These are phyloP conservation scores for Corydoras sp. DNA, from an alignment of 2,113 vertebrate genomes.

Conservation along the genomic window DNA sequence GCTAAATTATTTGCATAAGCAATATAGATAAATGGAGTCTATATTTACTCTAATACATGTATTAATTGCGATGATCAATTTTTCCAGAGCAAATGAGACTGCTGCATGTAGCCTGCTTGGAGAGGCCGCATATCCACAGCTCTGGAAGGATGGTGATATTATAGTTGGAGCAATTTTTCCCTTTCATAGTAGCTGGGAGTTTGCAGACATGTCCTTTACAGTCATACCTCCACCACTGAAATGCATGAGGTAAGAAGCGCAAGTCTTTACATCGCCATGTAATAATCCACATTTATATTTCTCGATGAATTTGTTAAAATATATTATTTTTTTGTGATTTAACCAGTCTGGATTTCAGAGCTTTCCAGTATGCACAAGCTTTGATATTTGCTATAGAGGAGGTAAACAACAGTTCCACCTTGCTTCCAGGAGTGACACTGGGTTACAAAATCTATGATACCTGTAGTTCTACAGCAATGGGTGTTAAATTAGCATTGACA, in stretches of 20 bases:
- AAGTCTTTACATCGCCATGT: too few relatives aligned
- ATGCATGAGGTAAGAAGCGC: conserved; percentile 14
- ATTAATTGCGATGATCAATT: conserved; percentile 2
- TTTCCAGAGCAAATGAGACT: conserved; percentile 5
- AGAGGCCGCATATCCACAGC: background rate
- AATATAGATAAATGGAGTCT: conserved; percentile 5
- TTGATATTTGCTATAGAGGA: conserved; percentile 66
- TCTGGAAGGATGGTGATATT: conserved; percentile 22
- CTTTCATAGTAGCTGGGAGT: conserved; percentile 21
- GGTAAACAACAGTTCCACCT: conserved; percentile 61
- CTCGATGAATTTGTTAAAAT: too few relatives aligned
- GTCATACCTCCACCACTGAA: conserved; percentile 6
- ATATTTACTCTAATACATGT: conserved; percentile 2
- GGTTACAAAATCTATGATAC: conserved; percentile 64
- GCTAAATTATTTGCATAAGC: background rate
- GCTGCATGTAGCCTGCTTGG: background rate
- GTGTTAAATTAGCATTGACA: conserved; percentile 52
- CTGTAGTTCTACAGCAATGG: conserved; percentile 52
- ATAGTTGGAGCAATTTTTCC: conserved; percentile 21
- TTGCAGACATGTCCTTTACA: conserved; percentile 1
- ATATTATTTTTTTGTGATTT: background rate
- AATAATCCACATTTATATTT: too few relatives aligned
- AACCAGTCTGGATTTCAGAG: conserved; percentile 53
- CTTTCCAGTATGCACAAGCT: conserved; percentile 60
- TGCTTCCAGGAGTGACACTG: conserved; percentile 62